Percentiles rank a stretch among this genome's conserved stretches.
Conservation (phyloP, 1,140 invertebrate species). For the Zaprionus vittiger region DNA sequence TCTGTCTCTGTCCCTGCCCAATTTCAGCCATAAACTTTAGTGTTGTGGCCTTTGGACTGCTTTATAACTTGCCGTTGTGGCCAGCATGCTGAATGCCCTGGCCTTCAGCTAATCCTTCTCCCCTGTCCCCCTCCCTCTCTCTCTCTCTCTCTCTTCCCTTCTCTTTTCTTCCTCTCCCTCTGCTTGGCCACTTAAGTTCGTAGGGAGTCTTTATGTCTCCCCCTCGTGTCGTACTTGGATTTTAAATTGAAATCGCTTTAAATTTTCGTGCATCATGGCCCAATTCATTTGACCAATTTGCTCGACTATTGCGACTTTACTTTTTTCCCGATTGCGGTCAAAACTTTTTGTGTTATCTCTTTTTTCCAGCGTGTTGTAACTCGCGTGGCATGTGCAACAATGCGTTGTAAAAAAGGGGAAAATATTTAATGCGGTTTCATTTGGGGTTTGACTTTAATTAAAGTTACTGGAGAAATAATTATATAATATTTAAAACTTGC, state of each 20-base stretch:
- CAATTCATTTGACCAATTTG: constrained; percentile 62
- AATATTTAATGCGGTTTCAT: constrained; percentile 5
- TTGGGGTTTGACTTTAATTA: constrained; percentile 2
- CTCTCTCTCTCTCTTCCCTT: neutral
- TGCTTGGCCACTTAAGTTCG: constrained; percentile 33
- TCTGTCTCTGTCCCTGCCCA: neutral
- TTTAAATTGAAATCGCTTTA: constrained; percentile 44
- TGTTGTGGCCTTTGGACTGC: constrained; percentile 68
- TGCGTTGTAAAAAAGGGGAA: neutral
- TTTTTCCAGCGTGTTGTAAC: constrained; percentile 1
- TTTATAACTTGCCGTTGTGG: constrained; percentile 64
- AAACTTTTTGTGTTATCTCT: neutral
- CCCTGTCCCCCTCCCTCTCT: neutral
- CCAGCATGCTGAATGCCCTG: constrained; percentile 40
- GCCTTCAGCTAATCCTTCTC: constrained; percentile 16
- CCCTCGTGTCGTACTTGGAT: neutral
- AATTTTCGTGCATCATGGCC: constrained; percentile 13
- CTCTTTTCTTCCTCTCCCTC: neutral
- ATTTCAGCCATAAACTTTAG: constrained; percentile 65
- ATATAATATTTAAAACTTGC: neutral
- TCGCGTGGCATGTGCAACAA: constrained; percentile 1
- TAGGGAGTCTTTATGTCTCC: constrained; percentile 26
- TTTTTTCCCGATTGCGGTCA: constrained; percentile 1
- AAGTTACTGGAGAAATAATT: neutral
- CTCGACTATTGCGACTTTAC: constrained; percentile 15